Conservation (phyloP, 2,113 vertebrate genomes). For the Stomatorhinus ivindoensis region DNA sequence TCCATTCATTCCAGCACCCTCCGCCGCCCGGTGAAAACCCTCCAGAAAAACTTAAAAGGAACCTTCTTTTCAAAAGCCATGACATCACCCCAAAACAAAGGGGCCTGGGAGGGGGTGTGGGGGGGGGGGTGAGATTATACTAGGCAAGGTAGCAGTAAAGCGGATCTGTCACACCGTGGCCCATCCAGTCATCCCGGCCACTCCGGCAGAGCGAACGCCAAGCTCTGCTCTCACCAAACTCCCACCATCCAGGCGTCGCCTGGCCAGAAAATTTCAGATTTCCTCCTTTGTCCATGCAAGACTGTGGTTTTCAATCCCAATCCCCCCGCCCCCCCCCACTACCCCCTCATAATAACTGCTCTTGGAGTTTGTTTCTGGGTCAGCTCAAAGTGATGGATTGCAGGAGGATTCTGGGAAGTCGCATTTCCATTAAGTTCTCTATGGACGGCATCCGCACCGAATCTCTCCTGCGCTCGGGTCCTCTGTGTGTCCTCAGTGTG, state of each 20-base stretch:
- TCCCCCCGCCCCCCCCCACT: neutral
- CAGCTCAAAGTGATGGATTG: neutral
- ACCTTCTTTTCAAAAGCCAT: conserved; percentile 56
- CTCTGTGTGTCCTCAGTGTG: neutral
- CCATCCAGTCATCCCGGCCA: conserved; percentile 14
- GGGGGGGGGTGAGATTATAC: conserved; percentile 22
- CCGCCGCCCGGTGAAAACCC: neutral
- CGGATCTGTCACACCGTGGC: conserved; percentile 24
- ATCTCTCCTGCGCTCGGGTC: neutral
- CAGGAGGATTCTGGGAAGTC: neutral
- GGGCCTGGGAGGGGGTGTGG: conserved; percentile 26
- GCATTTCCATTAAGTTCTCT: neutral
- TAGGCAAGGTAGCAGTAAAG: conserved; percentile 23
- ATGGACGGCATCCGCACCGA: neutral
- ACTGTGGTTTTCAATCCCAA: neutral
- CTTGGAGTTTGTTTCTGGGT: neutral
- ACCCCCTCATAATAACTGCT: neutral
- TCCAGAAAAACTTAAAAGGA: conserved; percentile 49
- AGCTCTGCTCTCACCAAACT: neutral
- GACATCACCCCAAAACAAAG: conserved; percentile 61
- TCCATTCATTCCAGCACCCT: conserved; percentile 14
- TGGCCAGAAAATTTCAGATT: conserved; percentile 12
- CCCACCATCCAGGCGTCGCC: conserved; percentile 2
- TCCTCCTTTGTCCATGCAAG: neutral
- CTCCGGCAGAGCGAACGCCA: conserved; percentile 7